phyloP scores from a whole-genome alignment of 2,797 vertebrate species.

The Rachycentron canadum region DNA sequence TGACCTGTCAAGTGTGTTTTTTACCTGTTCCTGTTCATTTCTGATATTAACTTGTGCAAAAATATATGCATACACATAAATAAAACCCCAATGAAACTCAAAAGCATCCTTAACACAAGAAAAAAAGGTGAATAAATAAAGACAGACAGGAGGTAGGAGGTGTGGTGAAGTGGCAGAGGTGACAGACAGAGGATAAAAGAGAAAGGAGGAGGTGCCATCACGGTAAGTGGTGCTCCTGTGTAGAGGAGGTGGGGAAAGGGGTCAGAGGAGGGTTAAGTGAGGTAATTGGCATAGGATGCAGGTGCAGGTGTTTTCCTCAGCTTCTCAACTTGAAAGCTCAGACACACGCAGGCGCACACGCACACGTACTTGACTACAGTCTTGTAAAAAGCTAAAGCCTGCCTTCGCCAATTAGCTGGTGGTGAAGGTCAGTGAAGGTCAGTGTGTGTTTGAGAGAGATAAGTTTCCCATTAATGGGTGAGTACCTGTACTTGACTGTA shows the following conservation, averaged over 20 bases:
- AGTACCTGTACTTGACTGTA: constrained; percentile 65
- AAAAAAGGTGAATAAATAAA: constrained; percentile 27
- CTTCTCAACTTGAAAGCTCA: constrained; percentile 61
- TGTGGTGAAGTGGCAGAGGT: constrained; percentile 24
- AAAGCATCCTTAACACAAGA: constrained; percentile 29
- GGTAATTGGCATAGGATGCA: constrained; percentile 74
- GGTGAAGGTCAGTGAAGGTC: constrained; percentile 79
- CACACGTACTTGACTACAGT: constrained; percentile 49
- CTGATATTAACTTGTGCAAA: neutral
- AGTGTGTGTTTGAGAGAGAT: constrained; percentile 76
- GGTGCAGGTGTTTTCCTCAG: constrained; percentile 67
- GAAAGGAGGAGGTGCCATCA: constrained; percentile 37
- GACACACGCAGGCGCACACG: constrained; percentile 29
- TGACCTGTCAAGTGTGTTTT: constrained; percentile 19
- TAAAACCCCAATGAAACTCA: constrained; percentile 23
- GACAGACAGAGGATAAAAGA: constrained; percentile 43
- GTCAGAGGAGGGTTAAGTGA: constrained; percentile 67
- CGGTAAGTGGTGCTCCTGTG: constrained; percentile 54
- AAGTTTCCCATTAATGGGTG: constrained; percentile 77
- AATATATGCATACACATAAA: neutral
- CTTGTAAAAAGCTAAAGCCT: constrained; percentile 66
- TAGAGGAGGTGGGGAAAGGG: constrained; percentile 42
- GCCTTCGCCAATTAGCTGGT: constrained; percentile 77
- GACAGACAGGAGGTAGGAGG: constrained; percentile 4
- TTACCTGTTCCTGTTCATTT: constrained; percentile 12